Evolutionary conservation across 1,140 invertebrate genomes (phyloP), one percentile per base, ranked within the genome.

Genomic region (Microplitis mediator): DNA sequence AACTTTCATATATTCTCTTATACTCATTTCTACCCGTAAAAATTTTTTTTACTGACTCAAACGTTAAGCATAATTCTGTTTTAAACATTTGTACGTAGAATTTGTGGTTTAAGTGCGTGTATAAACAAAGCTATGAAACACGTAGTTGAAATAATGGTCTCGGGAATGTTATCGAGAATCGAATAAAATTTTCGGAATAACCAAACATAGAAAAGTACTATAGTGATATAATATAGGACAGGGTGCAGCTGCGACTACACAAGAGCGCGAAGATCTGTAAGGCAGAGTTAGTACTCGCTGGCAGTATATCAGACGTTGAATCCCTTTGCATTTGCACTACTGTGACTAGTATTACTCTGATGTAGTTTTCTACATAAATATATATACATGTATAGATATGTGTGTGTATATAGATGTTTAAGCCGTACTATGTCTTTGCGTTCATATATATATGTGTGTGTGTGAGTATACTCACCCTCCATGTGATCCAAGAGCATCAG

Each of bases 221-320:
- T 4, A 58, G 56, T 5, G 23, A 32, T 13, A 60, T 60, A 31
- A 60, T 23, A 16, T 16, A 16, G 39, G 54, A 64, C 45, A 39
- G 13, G 16, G 9, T 72, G 71, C 71, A 72, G 71, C 71, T 72
- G 71, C 54, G 71, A 67, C 23, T 23, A 23, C 23, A 23, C 71
- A 63, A 69, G 39, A 45, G 45, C 14, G 65, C 62, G 58, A 69
- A 65, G 64, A 61, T 65, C 51, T 58, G 52, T 56, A 9, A 6
- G 50, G 39, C 50, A 63, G 56, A 75, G 74, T 75, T 75, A 72
- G 74, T 45, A 69, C 69, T 71, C 68, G 74, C 72, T 75, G 69
- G 69, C 69, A 75, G 74, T 75, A 75, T 75, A 75, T 75, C 74
- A 75, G 74, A 68, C 63, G 54, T 32, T 45, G 71, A 39, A 58